Evolutionary conservation across 2,888 invertebrate genomes (phyloP), one percentile per base, ranked within the genome.

Genomic region (Itoplectis maculator): DNA sequence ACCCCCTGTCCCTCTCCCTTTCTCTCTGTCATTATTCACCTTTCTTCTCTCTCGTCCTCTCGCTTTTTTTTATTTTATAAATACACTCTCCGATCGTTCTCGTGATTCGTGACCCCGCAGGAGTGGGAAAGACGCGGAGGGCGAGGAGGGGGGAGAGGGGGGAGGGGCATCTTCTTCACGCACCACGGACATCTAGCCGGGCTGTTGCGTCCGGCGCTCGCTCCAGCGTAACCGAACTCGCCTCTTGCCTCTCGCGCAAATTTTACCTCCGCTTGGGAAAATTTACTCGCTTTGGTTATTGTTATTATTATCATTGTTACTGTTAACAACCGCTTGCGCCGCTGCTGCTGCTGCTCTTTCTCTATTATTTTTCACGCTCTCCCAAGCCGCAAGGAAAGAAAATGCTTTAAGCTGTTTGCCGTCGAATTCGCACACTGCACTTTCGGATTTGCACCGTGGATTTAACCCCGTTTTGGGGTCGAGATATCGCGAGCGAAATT

Each of bases 141-240:
- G n/a, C n/a, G 11, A 1, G 49, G 15, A 13, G 3, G 18, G 51
- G 51, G 51, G 8, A 3, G 29, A n/a, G 23, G 23, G 20, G n/a
- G 37, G 40, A 40, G 54, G 9, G 45, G n/a, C 29, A 42, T 59
- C 29, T 56, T 56, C 56, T 70, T 70, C 56, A 56, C 70, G 70
- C 56, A 45, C 29, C 29, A 4, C 11, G 45, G 23, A 70, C 35
- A 56, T 45, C 29, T 56, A 56, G 45, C n/a, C 59, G 56, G 54
- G 23, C 59, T 23, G 68, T 56, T 59, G 56, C 23, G 2, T 56
- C 18, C 45, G 5, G 45, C 11, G 29, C 13, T 40, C 45, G 18
- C 56, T 56, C 40, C 70, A 45, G 29, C 70, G 70, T 45, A 70
- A 70, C 70, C 23, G 9, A 70, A 42, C 42, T 42, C 18, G 11